Percentiles rank a stretch among this genome's conserved stretches.
These are phyloP conservation scores for Blennius ocellaris DNA, from an alignment of 2,113 vertebrate genomes.

Conservation along the genomic window DNA sequence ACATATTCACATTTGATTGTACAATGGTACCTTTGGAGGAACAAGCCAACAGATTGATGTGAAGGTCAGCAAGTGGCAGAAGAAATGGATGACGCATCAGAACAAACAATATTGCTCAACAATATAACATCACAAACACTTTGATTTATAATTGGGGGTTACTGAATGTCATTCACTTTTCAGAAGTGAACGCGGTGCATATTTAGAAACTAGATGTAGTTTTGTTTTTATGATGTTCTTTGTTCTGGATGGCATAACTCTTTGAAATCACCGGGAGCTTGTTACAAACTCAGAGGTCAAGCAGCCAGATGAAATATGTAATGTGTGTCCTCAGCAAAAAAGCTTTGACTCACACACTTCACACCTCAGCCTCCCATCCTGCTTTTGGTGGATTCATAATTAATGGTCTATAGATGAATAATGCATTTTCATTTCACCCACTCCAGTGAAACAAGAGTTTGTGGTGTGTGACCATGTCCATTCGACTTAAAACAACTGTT, in stretches of 20 bases:
- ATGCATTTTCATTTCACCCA: constrained; percentile 77
- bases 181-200: constrained; percentile 18
- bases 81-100: constrained; percentile 3
- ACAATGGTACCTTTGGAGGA: no score
- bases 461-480: constrained; percentile 72
- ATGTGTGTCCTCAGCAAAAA: constrained; percentile 66
- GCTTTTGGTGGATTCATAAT: constrained; percentile 78
- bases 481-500: constrained; percentile 65
- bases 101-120: neutral
- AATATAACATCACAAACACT: neutral
- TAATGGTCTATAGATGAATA: constrained; percentile 81
- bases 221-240: constrained; percentile 37
- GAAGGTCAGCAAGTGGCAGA: neutral
- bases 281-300: constrained; percentile 65
- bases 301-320: constrained; percentile 69
- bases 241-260: constrained; percentile 37
- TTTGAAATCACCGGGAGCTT: constrained; percentile 53
- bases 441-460: constrained; percentile 70
- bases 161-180: constrained; percentile 26
- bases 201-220: constrained; percentile 6
- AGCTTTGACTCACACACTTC: constrained; percentile 73
- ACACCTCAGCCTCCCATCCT: constrained; percentile 68
- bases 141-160: constrained; percentile 8
- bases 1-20: no score
- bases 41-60: neutral